Evolutionary conservation across 1,140 invertebrate species (phyloP).

Genomic region (Lordiphosa collinella): DNA sequence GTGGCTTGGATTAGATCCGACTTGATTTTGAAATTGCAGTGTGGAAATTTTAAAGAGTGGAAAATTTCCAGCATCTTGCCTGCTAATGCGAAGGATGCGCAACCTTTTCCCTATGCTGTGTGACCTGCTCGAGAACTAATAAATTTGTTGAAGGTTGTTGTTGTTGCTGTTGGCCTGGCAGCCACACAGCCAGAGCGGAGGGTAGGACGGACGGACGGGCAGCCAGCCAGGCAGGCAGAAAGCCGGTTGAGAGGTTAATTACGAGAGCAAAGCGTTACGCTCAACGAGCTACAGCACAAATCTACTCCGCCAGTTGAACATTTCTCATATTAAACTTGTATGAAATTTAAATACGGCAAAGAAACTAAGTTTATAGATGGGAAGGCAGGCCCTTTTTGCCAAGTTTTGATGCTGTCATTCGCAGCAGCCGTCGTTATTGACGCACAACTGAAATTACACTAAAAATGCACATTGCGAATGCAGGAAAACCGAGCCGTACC

Average conservation of each 20-base stretch:
- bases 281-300: constrained; percentile 43
- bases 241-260: constrained; percentile 77
- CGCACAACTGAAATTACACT: constrained; percentile 69
- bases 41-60: not conserved
- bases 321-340: constrained; percentile 14
- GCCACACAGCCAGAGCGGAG: constrained; percentile 6
- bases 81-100: not conserved
- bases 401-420: constrained; percentile 7
- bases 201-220: constrained; percentile 1
- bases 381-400: constrained; percentile 15
- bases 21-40: not conserved
- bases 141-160: constrained; percentile 41
- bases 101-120: not conserved
- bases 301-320: constrained; percentile 36
- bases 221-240: constrained; percentile 51
- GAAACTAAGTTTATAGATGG: not conserved
- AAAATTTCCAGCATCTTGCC: not conserved
- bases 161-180: constrained; percentile 40
- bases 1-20: constrained; percentile 19
- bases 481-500: constrained; percentile 42
- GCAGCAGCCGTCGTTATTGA: constrained; percentile 45
- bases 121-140: constrained; percentile 15
- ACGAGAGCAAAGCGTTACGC: constrained; percentile 74
- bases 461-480: constrained; percentile 42
- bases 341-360: not conserved